Evolutionary conservation across 2,888 invertebrate genomes (phyloP).

Genomic region (Meteorus colon): DNA sequence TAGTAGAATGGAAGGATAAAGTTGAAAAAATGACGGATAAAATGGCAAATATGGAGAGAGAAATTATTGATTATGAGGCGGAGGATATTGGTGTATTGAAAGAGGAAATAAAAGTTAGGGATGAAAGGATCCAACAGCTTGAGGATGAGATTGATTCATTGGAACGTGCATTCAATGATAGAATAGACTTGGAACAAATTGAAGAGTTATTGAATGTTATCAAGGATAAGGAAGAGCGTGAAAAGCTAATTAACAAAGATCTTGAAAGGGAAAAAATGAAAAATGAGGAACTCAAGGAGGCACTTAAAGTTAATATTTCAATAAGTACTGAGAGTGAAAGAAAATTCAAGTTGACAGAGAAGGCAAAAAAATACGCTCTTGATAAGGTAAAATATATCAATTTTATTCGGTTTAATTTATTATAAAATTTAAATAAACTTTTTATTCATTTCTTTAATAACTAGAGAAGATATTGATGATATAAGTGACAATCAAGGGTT

Average conservation of each 20-base stretch:
- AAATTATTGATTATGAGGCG: constrained; percentile 59
- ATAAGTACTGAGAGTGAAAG: constrained; percentile 81
- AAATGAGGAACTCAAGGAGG: constrained; percentile 86
- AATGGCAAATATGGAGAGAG: constrained; percentile 56
- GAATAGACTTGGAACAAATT: constrained; percentile 65
- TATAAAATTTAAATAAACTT: neutral
- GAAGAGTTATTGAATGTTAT: constrained; percentile 63
- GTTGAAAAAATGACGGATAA: constrained; percentile 52
- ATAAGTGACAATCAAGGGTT: too few species aligned
- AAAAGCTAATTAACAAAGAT: constrained; percentile 75
- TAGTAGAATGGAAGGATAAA: constrained; percentile 59
- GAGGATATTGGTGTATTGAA: constrained; percentile 62
- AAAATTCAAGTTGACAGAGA: constrained; percentile 74
- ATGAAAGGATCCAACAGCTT: constrained; percentile 60
- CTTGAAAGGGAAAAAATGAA: constrained; percentile 73
- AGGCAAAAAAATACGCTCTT: constrained; percentile 78
- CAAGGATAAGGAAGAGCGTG: constrained; percentile 73
- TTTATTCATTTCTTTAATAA: neutral
- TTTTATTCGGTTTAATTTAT: neutral
- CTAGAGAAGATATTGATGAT: too few species aligned
- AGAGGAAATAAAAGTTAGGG: constrained; percentile 63
- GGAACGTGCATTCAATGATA: constrained; percentile 63
- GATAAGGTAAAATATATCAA: constrained; percentile 76
- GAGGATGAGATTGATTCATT: constrained; percentile 66
- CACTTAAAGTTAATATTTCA: constrained; percentile 85